Percentiles rank a stretch among this genome's conserved stretches.
phyloP scores from a whole-genome alignment of 2,797 vertebrate species.

The Parauchenoglanis ngamensis region DNA sequence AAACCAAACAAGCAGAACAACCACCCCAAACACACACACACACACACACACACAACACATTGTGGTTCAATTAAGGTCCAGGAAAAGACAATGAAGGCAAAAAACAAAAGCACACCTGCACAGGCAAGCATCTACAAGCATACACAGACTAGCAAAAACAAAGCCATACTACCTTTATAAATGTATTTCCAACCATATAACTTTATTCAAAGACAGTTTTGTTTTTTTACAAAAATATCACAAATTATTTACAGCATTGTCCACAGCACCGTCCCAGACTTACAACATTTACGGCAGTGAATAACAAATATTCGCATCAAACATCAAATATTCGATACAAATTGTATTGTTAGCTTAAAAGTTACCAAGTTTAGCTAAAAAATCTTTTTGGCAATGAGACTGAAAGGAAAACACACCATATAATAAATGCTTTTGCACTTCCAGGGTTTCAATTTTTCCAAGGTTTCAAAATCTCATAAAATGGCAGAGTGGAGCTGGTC shows the following conservation, averaged over 20 bases:
- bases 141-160: background rate
- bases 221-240: constrained; percentile 53
- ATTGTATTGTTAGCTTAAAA: background rate
- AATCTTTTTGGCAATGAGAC: background rate
- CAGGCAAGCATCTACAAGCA: background rate
- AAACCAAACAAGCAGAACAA: background rate
- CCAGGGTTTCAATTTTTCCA: background rate
- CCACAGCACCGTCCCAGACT: constrained; percentile 36
- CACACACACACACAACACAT: background rate
- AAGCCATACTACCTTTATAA: background rate
- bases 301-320: background rate
- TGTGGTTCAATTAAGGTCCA: constrained; percentile 5
- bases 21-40: background rate
- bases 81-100: constrained; percentile 8
- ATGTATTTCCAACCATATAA: constrained; percentile 13
- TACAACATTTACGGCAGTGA: constrained; percentile 46
- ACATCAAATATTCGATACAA: background rate
- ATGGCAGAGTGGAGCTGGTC: background rate
- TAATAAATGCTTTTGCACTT: background rate
- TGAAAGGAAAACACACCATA: background rate
- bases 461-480: background rate
- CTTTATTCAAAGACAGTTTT: constrained; percentile 38
- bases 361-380: background rate
- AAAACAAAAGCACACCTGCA: constrained; percentile 20
- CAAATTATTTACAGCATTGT: constrained; percentile 36